Evolutionary conservation across 2,888 invertebrate genomes (phyloP).

Genomic region (Synanthedon myopaeformis): DNA sequence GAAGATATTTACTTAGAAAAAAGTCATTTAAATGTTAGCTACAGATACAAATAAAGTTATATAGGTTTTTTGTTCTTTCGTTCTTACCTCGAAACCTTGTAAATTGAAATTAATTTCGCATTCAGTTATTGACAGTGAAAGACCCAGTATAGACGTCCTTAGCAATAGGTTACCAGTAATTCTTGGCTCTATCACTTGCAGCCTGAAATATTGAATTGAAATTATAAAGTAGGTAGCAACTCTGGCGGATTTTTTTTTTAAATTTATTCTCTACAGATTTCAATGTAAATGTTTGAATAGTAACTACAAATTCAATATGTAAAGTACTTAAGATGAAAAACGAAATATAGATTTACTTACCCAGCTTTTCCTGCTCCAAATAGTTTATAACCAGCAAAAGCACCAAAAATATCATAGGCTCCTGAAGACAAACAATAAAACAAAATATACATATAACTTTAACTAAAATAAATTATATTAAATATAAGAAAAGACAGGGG

Average conservation of each 20-base stretch:
- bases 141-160: conserved; percentile 9
- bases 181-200: conserved; percentile 19
- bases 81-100: conserved; percentile 21
- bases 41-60: too few species aligned
- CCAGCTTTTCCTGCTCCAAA: background rate
- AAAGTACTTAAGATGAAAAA: background rate
- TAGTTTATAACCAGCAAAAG: background rate
- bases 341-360: background rate
- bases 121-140: conserved; percentile 4
- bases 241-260: background rate
- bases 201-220: conserved; percentile 12
- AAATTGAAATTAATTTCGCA: conserved; percentile 19
- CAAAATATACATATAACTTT: background rate
- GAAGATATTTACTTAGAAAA: too few species aligned
- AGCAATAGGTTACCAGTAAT: conserved; percentile 15
- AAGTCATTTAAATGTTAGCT: too few species aligned
- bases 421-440: background rate
- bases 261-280: background rate
- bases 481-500: too few species aligned
- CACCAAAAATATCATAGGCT: background rate
- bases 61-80: too few species aligned
- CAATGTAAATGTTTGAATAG: background rate
- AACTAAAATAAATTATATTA: too few species aligned
- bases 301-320: too few species aligned
- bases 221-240: too few species aligned